Base-by-base conservation (phyloP, 2,797 vertebrate genomes). In the Pantherophis vulpinus region DNA sequence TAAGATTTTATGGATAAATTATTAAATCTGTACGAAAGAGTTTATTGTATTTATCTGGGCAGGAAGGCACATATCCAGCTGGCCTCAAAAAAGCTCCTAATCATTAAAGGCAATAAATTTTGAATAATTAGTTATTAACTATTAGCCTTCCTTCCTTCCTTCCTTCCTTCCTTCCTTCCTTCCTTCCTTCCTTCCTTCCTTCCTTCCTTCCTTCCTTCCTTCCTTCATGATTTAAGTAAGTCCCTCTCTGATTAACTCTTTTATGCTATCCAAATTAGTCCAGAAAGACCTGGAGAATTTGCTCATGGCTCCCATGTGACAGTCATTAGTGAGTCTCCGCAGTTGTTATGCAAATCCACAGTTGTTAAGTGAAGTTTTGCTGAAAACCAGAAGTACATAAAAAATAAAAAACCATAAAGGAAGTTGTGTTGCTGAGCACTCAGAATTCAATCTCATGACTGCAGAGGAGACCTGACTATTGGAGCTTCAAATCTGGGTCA, bases 1-100 rank as follows among this genome's bases (percentile, higher is more conserved):
- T 70, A 70, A 94, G 94, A 93, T 58, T 51, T n/a, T 87, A 95
- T 0, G 94, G 70, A 92, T 94, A 94, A 94, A 93, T 93, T 27
- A 93, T n/a, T 94, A 27, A 94, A 95, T 95, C 93, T 96, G 92
- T 74, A 87, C 86, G 29, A 93, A 87, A 91, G 91, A 59, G 91
- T 56, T n/a, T 93, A 12, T 90, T 95, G 95, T 93, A 79, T 93
- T 95, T 91, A 90, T 8, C 90, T 55, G 56, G 91, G 11, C 94
- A 32, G 94, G 54, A 87, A 87, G 95, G 2, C 89, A 55, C 83
- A 93, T 93, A 93, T 93, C 42, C 91, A 54, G 92, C 92, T 89
- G 95, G 91, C 86, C 74, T 37, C 87, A 96, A 1, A 87, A 89
- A 95, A 94, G 0, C 0, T 18, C 8, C 58, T 86, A 13, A 14